Conservation (phyloP, 2,113 vertebrate genomes). For the Peromyscus californicus region DNA sequence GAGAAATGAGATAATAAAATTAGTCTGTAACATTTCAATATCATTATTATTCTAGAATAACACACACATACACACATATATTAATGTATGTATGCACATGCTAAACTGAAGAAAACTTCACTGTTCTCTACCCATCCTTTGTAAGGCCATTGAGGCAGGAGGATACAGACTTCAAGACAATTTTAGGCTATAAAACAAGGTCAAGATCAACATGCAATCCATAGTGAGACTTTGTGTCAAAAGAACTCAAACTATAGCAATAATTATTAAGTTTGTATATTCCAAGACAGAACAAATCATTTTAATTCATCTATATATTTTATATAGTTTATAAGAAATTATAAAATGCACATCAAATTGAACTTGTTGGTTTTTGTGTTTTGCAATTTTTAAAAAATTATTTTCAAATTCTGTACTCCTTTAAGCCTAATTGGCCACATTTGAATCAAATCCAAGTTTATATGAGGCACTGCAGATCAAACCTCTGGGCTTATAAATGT, state of each 20-base stretch:
- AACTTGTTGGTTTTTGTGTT: background rate
- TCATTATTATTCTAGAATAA: background rate
- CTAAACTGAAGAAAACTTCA: background rate
- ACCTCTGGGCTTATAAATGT: background rate
- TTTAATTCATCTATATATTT: background rate
- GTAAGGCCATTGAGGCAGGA: background rate
- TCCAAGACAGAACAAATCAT: background rate
- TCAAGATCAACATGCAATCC: background rate
- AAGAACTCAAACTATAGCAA: background rate
- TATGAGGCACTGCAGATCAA: background rate
- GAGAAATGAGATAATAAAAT: background rate
- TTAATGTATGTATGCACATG: background rate
- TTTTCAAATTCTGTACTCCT: background rate
- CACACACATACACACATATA: background rate
- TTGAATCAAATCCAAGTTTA: background rate
- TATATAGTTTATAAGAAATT: background rate
- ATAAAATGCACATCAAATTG: background rate
- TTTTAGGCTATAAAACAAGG: background rate
- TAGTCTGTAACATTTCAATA: background rate
- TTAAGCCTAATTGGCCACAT: background rate
- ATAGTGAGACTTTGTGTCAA: background rate
- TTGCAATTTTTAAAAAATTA: background rate
- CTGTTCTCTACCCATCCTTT: background rate
- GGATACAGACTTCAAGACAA: background rate
- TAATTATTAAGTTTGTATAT: background rate